Evolutionary conservation across 2,797 vertebrate genomes (phyloP), one percentile per base, ranked within the genome.

Genomic region (Ctenopoma multispine): DNA sequence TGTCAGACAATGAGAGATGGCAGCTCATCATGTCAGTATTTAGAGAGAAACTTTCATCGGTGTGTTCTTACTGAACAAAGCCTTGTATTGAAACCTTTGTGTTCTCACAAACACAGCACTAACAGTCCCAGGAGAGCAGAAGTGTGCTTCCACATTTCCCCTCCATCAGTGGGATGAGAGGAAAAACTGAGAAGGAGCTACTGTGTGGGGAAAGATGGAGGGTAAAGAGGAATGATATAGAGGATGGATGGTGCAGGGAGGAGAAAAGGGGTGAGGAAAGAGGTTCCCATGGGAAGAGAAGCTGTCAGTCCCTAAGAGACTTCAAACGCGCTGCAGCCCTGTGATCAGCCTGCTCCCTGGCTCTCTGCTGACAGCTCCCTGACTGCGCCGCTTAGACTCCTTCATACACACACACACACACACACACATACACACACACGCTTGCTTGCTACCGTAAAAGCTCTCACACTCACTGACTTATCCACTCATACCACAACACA

Each of bases 231-330:
- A 82, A 80, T 67, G 77, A 79, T 87, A 80, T 64, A 75, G 81
- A 70, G 75, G 62, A 76, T 83, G 75, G 81, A 65, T 75, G 82
- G 74, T 68, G 80, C 80, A 67, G 49, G 70, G 79, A 77, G 77
- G 79, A 77, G 84, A 72, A 67, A 72, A 83, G 77, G 75, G 82
- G 75, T 46, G 76, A 85, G 81, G 72, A 75, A 80, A 77, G 63
- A 84, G 79, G 77, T 86, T 90, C 90, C 89, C 87, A 83, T 82
- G 89, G 87, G 87, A 83, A 89, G 88, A 82, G 85, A 79, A 93
- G 91, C 93, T 94, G 94, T 94, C 94, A 94, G 90, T 94, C 92
- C 92, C 92, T 91, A 27, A 88, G 94, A 94, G 94, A 94, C 93
- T 94, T 95, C 93, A 94, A 94, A 94, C 90, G 57, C 88, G 72